These are phyloP conservation scores for Gadopsis marmoratus DNA, from an alignment of 2,797 vertebrate species.

Conservation along the genomic window DNA sequence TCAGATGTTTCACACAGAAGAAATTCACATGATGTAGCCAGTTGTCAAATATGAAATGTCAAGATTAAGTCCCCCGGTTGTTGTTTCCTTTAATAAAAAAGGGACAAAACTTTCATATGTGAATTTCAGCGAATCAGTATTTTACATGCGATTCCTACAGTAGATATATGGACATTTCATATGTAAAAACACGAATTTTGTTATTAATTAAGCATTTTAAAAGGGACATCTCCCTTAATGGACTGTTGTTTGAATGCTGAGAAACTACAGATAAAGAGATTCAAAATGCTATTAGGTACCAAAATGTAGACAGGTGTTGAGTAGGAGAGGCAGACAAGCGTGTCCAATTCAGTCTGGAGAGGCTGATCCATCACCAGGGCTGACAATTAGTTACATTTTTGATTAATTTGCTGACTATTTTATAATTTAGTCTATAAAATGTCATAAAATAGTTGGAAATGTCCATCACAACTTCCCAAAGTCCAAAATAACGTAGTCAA, in stretches of 20 bases:
- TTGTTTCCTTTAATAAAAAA: background rate
- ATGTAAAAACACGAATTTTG: too few relatives aligned
- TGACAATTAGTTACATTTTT: background rate
- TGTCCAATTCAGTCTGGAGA: background rate
- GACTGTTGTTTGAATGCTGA: background rate
- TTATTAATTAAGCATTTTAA: too few relatives aligned
- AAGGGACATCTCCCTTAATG: background rate
- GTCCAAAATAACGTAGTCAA: too few relatives aligned
- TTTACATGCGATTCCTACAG: too few relatives aligned
- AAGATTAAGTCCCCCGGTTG: background rate
- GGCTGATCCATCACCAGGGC: slow-evolving; percentile 7
- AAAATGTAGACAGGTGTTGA: slow-evolving; percentile 3
- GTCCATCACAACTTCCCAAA: background rate
- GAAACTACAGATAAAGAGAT: background rate
- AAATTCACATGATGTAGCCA: background rate
- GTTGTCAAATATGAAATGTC: background rate
- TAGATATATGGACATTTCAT: too few relatives aligned
- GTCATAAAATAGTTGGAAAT: background rate
- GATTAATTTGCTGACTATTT: background rate
- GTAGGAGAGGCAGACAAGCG: slow-evolving; percentile 13
- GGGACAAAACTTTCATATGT: background rate
- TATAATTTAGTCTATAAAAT: background rate
- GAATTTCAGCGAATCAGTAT: background rate
- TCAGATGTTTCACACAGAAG: background rate
- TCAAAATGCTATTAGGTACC: background rate